Evolutionary conservation across 37 sponge, comb jelly and placozoan species (phyloP), one percentile per base, ranked within the genome.

Genomic region (Lycopodina hypogea): DNA sequence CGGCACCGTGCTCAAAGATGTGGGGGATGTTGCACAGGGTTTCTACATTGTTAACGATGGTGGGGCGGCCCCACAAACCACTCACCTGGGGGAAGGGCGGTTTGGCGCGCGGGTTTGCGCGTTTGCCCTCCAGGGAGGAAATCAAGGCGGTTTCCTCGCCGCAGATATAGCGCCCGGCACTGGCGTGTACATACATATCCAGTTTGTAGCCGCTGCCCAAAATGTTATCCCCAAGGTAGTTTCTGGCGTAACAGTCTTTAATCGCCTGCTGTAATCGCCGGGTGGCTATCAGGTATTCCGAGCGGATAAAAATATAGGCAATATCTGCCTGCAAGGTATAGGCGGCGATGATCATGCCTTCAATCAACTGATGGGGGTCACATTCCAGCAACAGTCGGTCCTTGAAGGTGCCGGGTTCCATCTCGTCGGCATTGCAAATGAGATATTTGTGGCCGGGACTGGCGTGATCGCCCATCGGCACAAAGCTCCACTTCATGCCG

Each of bases 61-160:
- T 97, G n/a, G 97, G 97, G 60, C 97, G 94, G 35, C 97, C 97
- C 82, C 94, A 97, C 71, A 97, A 94, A 55, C 97, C 97, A 14
- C 94, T 86, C 75, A 92, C 94, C 59, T 94, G 94, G 1, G 97
- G 97, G 77, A 97, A 97, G 19, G 97, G 97, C n/a, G 97, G 97
- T 85, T 96, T 96, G 71, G 94, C 75, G 26, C 97, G 81, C 36
- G 97, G 97, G 68, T 97, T 97, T 28, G 94, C 97, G 33, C 75
- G 79, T 62, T 97, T 97, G 23, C 97, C 97, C 73, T 97, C 97
- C 65, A 97, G 68, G 73, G 92, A 91, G 81, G 93, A 94, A 59
- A 97, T 97, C 56, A 97, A 87, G 14, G 97, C 95, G 42, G 56
- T 81, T 28, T 81, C 81, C 40, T 81, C 81, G 24, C 76, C 93